Conservation (phyloP, 2,113 vertebrate species). For the Cephalopholis sonnerati region DNA sequence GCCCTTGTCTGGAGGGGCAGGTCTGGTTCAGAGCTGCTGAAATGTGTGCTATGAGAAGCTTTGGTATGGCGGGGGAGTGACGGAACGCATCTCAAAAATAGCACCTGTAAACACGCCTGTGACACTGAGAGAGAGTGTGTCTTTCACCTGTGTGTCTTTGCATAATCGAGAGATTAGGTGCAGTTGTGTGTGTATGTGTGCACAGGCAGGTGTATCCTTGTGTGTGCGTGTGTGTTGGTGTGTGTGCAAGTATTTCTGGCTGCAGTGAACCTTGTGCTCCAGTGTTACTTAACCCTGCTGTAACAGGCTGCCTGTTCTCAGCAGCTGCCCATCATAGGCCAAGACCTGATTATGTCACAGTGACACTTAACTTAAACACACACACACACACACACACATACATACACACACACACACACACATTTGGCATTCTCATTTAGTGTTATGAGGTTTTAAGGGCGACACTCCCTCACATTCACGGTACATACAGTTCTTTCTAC, state of each 20-base stretch:
- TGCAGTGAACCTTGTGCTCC: slow-evolving; percentile 72
- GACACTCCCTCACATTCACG: neutral
- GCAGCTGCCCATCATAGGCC: slow-evolving; percentile 59
- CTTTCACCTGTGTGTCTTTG: slow-evolving; percentile 37
- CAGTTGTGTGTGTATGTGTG: slow-evolving; percentile 18
- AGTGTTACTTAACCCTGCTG: slow-evolving; percentile 77
- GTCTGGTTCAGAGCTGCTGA: slow-evolving; percentile 31
- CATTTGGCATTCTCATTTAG: slow-evolving; percentile 23
- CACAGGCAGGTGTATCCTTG: neutral
- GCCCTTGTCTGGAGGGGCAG: slow-evolving; percentile 4
- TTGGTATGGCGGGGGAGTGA: slow-evolving; percentile 31
- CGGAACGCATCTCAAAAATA: slow-evolving; percentile 62
- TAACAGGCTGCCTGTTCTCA: slow-evolving; percentile 64
- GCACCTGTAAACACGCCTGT: slow-evolving; percentile 57
- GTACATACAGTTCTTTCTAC: slow-evolving; percentile 36
- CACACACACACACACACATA: slow-evolving; percentile 8
- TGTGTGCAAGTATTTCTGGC: slow-evolving; percentile 59
- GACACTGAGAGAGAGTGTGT: slow-evolving; percentile 31
- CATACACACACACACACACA: neutral
- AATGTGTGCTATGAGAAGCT: slow-evolving; percentile 58
- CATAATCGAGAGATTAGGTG: slow-evolving; percentile 41
- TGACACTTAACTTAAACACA: slow-evolving; percentile 18
- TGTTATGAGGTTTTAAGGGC: slow-evolving; percentile 27
- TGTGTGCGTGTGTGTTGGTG: slow-evolving; percentile 24
- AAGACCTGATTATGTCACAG: slow-evolving; percentile 72